Evolutionary conservation across 2,113 vertebrate species (phyloP), one percentile per base, ranked within the genome.

Genomic region (Gallinago jamesoni): DNA sequence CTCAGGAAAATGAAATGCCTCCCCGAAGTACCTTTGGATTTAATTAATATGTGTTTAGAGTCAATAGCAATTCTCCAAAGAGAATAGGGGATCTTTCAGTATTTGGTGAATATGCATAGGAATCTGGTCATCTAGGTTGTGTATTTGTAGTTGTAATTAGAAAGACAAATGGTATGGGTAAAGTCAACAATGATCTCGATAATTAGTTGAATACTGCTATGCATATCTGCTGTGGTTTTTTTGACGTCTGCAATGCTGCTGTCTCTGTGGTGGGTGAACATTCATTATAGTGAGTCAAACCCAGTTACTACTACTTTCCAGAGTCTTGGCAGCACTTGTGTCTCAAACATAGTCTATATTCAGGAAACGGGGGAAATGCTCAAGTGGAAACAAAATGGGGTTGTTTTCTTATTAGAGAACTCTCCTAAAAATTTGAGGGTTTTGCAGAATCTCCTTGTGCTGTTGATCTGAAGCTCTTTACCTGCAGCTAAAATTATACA

Each of bases 141-240:
- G 18, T 62, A 20, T 94, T 79, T 93, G 66, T 85, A 37, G 50
- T 41, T 57, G 60, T 90, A 87, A 94, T 95, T 90, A 90, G 90
- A 88, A 97, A 88, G 90, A 80, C 90, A 95, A 93, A 88, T 45
- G 62, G 16, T 90, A 82, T 55, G 59, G 77, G 68, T 91, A 90
- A 87, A 95, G 79, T 88, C 90, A 90, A 92, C 74, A 92, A 3
- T 33, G 55, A 53, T 84, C 69, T 91, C 50, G 59, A 75, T 70
- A 84, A 94, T 97, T 60, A 70, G n/a, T 77, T 96, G 53, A 86
- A 80, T 72, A 45, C 9, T 79, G 48, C 76, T 90, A 16, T 37
- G 60, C 52, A 33, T 0, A 3, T 69, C 30, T 70, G 27, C 69
- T 80, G 30, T 50, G 47, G 11, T 39, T 39, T 35, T 90, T 59